Base-by-base conservation (phyloP, 2,797 vertebrate genomes). In the Helostoma temminkii region DNA sequence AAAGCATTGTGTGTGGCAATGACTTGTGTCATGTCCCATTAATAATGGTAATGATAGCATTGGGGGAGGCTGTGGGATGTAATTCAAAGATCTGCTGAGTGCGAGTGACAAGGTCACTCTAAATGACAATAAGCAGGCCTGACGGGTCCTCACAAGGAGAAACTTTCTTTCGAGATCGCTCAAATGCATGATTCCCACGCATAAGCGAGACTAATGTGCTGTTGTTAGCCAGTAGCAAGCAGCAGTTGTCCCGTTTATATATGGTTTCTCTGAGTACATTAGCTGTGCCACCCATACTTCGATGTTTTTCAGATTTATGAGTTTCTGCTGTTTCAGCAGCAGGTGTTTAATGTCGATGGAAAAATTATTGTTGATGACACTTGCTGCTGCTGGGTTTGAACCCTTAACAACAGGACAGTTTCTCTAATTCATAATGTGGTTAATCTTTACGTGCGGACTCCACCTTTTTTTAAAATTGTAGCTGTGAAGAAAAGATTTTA, bases 1-100 rank as follows among this genome's bases (percentile, higher is more conserved):
- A 67, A 76, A 88, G 76, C 57, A 85, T 85, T 87, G 81, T 83
- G 81, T 71, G 87, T 82, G 83, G 78, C 86, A 87, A 84, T 80
- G 88, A 75, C 88, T 89, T 82, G 88, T 92, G 88, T 91, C 90
- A 89, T 89, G 90, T 91, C 81, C 88, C 90, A 90, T 93, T 92
- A 93, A 91, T 90, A 91, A 92, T 88, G 85, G 81, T 93, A 91
- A 92, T 91, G 91, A 91, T 83, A 74, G 88, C 90, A 88, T 92
- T 90, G 81, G 58, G 64, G 70, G 77, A 75, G 62, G 47, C 75
- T 37, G 76, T 64, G 79, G 81, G 86, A 80, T 72, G 81, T 89
- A 84, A 90, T 83, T 91, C 88, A 91, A 74, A 86, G 85, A 88
- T 88, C 76, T 87, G 81, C 78, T 73, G 67, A 76, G 76, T 79